Evolutionary conservation across 2,888 invertebrate genomes (phyloP).

Genomic region (Holacanthella duospinosa): DNA sequence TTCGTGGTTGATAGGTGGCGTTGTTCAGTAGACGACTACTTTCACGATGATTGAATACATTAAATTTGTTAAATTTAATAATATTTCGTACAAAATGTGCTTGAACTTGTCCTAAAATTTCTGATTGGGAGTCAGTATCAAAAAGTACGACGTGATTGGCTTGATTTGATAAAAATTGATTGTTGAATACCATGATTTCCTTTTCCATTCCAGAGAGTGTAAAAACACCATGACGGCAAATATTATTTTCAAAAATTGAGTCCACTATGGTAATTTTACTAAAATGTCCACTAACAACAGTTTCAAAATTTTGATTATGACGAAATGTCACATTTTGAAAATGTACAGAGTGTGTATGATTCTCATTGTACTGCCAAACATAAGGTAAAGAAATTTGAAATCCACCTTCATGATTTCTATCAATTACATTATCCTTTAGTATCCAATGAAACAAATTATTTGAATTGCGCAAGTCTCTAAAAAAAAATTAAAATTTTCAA

Average conservation of each 20-base stretch:
- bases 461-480: constrained; percentile 79
- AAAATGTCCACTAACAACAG: constrained; percentile 86
- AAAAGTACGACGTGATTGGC: constrained; percentile 79
- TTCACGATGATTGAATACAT: constrained; percentile 20
- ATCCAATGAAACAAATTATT: constrained; percentile 96
- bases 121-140: constrained; percentile 80
- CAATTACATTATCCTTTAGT: constrained; percentile 72
- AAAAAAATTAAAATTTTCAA: constrained; percentile 10
- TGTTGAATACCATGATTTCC: constrained; percentile 69
- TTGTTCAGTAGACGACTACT: constrained; percentile 39
- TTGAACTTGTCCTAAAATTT: constrained; percentile 72
- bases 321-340: constrained; percentile 79
- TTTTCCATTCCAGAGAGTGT: constrained; percentile 93
- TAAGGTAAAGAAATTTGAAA: constrained; percentile 82
- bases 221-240: constrained; percentile 67
- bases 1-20: constrained; percentile 48
- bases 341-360: constrained; percentile 80
- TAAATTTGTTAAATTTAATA: constrained; percentile 54
- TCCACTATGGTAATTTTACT: constrained; percentile 75
- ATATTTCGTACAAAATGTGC: constrained; percentile 70
- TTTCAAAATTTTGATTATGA: constrained; percentile 71
- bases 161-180: constrained; percentile 65
- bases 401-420: constrained; percentile 74
- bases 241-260: constrained; percentile 74
- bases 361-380: constrained; percentile 90